phyloP scores from a whole-genome alignment of 2,888 invertebrate species.

The Ischnura elegans region DNA sequence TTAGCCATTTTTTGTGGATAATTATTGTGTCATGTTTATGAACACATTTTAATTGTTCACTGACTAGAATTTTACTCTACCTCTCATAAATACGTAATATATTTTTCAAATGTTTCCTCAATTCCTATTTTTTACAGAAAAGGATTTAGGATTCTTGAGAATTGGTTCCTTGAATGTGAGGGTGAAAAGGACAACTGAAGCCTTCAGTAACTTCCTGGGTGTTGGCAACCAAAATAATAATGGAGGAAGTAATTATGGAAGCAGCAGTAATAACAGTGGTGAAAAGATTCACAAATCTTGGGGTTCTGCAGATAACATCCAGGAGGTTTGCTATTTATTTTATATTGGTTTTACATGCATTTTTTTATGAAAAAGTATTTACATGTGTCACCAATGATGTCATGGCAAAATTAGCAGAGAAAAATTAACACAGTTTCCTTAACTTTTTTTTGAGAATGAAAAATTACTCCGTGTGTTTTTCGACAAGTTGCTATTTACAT shows the following conservation, averaged over 20 bases:
- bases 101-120: constrained; percentile 68
- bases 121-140: constrained; percentile 82
- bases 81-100: constrained; percentile 4
- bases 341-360: neutral
- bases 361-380: neutral
- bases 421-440: too few species aligned
- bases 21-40: too few species aligned
- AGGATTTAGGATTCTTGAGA: constrained; percentile 93
- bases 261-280: constrained; percentile 78
- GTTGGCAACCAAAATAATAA: constrained; percentile 81
- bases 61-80: constrained; percentile 43
- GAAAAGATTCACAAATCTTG: constrained; percentile 91
- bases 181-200: constrained; percentile 95
- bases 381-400: too few species aligned
- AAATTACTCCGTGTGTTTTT: too few species aligned
- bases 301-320: constrained; percentile 94
- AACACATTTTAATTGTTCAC: neutral
- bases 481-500: too few species aligned
- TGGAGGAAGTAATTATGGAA: constrained; percentile 78
- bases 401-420: too few species aligned
- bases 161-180: constrained; percentile 95
- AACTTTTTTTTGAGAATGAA: too few species aligned
- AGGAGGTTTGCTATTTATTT: constrained; percentile 79
- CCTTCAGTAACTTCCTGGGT: constrained; percentile 93
- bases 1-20: too few species aligned